A percentile compares a stretch with the other conserved stretches of the same genome.
phyloP scores from a whole-genome alignment of 2,888 invertebrate genomes.

The Agriopis leucophaearia region DNA sequence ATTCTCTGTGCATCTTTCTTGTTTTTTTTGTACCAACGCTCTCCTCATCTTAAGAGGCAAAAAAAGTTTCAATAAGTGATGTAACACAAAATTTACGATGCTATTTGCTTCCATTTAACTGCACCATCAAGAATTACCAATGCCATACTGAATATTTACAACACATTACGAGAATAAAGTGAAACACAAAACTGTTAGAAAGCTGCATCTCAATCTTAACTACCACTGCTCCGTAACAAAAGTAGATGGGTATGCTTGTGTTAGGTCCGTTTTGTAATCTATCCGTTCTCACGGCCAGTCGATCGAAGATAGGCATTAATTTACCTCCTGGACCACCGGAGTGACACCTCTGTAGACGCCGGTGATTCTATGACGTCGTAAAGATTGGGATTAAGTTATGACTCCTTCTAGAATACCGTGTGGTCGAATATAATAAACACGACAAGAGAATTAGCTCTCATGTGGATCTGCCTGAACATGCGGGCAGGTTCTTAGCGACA shows the following conservation, averaged over 20 bases:
- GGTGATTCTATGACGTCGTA: constrained; percentile 24
- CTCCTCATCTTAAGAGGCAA: too few relatives aligned
- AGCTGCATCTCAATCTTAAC: constrained; percentile 35
- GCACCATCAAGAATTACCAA: constrained; percentile 18
- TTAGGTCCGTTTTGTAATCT: constrained; percentile 50
- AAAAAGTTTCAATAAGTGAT: not conserved
- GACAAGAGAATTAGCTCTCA: too few relatives aligned
- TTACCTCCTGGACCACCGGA: constrained; percentile 65
- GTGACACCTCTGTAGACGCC: constrained; percentile 25
- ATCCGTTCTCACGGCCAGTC: constrained; percentile 59
- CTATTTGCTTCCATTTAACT: constrained; percentile 16
- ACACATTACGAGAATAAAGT: constrained; percentile 22
- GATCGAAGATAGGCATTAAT: constrained; percentile 56
- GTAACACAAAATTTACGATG: constrained; percentile 15
- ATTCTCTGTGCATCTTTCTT: too few relatives aligned
- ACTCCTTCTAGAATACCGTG: not conserved
- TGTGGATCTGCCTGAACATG: too few relatives aligned
- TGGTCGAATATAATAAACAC: too few relatives aligned
- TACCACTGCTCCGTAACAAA: constrained; percentile 47
- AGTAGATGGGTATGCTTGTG: constrained; percentile 12
- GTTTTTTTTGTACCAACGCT: too few relatives aligned
- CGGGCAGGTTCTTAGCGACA: too few relatives aligned
- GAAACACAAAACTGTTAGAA: constrained; percentile 37
- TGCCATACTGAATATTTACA: constrained; percentile 24
- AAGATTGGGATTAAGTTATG: constrained; percentile 8